Evolutionary conservation across 2,113 vertebrate species (phyloP).

Genomic region (Sardina pilchardus): DNA sequence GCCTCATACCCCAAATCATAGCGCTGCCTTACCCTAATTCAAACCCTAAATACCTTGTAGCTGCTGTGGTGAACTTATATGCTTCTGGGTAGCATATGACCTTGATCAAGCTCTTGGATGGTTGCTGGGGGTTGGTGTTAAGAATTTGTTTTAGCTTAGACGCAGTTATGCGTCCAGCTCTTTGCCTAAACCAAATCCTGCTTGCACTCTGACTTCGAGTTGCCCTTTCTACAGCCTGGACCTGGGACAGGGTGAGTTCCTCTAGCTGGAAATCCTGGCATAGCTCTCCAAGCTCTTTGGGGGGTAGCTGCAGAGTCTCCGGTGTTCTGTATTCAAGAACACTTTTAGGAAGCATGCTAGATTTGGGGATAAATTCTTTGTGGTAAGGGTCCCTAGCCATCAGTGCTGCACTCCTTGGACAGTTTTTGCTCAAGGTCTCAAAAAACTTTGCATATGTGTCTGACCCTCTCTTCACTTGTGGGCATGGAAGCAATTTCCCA

Average conservation of each 20-base stretch:
- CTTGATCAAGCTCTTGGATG: constrained; percentile 36
- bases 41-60: constrained; percentile 34
- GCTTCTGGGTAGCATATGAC: constrained; percentile 32
- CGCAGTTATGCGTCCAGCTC: constrained; percentile 27
- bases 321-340: constrained; percentile 39
- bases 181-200: constrained; percentile 27
- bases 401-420: constrained; percentile 35
- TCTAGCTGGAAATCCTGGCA: constrained; percentile 31
- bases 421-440: constrained; percentile 35
- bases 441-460: constrained; percentile 35
- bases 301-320: constrained; percentile 40
- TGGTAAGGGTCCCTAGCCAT: constrained; percentile 30
- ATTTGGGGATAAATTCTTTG: constrained; percentile 36
- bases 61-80: constrained; percentile 1
- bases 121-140: constrained; percentile 22
- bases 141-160: constrained; percentile 33
- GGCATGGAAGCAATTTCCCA: constrained; percentile 30
- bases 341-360: constrained; percentile 36
- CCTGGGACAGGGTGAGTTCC: constrained; percentile 26
- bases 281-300: constrained; percentile 32
- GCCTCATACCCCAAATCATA: constrained; percentile 21
- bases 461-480: constrained; percentile 39
- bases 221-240: constrained; percentile 35
- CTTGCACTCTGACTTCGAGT: constrained; percentile 38
- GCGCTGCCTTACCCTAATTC: constrained; percentile 29